Conservation (phyloP, 1,140 invertebrate genomes). For the Euura lappo region DNA sequence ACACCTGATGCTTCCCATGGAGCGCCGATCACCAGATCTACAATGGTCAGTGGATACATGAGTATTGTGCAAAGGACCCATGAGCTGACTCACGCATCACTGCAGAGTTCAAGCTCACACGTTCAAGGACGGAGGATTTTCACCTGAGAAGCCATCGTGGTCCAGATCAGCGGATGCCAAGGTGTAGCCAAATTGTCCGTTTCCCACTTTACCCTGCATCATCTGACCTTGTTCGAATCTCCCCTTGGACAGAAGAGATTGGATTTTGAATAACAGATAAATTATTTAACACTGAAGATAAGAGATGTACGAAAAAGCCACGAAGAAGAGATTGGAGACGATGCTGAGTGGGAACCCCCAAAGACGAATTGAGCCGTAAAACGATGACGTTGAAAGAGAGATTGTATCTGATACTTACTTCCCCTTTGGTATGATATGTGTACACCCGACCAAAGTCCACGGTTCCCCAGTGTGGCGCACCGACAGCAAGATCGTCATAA, state of each 20-base stretch:
- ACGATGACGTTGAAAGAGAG: too few relatives aligned
- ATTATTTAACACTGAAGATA: too few relatives aligned
- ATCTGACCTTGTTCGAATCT: constrained; percentile 51
- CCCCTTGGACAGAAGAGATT: constrained; percentile 25
- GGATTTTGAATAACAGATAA: not conserved
- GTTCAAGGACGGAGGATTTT: not conserved
- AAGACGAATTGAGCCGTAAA: not conserved
- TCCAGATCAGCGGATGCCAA: constrained; percentile 70
- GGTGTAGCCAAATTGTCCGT: constrained; percentile 67
- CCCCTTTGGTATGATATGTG: constrained; percentile 57
- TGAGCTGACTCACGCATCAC: not conserved
- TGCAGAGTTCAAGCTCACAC: not conserved
- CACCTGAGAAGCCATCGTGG: constrained; percentile 65
- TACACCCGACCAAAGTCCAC: constrained; percentile 67
- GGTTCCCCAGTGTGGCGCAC: constrained; percentile 69
- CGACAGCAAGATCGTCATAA: constrained; percentile 75
- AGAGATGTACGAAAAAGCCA: not conserved
- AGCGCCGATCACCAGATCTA: constrained; percentile 72
- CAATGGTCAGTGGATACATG: too few relatives aligned
- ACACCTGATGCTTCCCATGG: constrained; percentile 69
- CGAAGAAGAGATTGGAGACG: not conserved
- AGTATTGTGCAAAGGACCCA: too few relatives aligned
- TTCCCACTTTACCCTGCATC: constrained; percentile 54
- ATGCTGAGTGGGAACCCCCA: not conserved
- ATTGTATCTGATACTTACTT: too few relatives aligned